Evolutionary conservation across 2,888 invertebrate genomes (phyloP).

Genomic region (Drosophila emarginata): DNA sequence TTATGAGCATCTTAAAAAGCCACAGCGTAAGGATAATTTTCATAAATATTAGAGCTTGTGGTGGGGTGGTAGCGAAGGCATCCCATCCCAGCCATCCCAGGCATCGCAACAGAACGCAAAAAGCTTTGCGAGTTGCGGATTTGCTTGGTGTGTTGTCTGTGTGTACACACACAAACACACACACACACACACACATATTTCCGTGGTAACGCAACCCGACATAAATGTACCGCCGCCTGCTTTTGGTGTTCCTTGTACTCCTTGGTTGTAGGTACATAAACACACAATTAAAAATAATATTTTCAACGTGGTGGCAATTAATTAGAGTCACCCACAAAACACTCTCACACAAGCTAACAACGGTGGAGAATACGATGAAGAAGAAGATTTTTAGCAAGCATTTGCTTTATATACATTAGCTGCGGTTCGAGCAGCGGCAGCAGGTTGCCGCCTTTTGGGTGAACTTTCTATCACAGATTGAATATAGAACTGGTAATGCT

Average conservation of each 20-base stretch:
- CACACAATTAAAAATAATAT: constrained; percentile 80
- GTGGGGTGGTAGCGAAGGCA: neutral
- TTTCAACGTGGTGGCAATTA: constrained; percentile 80
- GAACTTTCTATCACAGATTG: constrained; percentile 1
- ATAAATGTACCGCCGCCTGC: constrained; percentile 21
- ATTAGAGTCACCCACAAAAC: constrained; percentile 69
- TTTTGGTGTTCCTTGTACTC: constrained; percentile 12
- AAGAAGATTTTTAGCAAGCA: constrained; percentile 22
- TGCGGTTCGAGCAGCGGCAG: constrained; percentile 15
- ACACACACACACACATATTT: constrained; percentile 15
- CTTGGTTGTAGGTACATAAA: constrained; percentile 60
- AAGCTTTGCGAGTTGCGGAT: neutral
- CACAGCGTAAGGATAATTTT: constrained; percentile 77
- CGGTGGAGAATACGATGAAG: neutral
- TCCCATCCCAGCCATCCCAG: too few species aligned
- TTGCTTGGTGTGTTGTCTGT: constrained; percentile 18
- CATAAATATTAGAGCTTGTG: constrained; percentile 71
- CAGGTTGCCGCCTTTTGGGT: neutral
- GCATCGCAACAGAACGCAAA: neutral
- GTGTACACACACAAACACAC: constrained; percentile 5
- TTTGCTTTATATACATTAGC: constrained; percentile 37
- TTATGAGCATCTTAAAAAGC: constrained; percentile 78
- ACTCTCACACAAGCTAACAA: constrained; percentile 21
- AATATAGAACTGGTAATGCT: constrained; percentile 1
- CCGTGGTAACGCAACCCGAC: constrained; percentile 17